phyloP scores from a whole-genome alignment of 2,888 invertebrate species.

The Eustalomyia histrio region DNA sequence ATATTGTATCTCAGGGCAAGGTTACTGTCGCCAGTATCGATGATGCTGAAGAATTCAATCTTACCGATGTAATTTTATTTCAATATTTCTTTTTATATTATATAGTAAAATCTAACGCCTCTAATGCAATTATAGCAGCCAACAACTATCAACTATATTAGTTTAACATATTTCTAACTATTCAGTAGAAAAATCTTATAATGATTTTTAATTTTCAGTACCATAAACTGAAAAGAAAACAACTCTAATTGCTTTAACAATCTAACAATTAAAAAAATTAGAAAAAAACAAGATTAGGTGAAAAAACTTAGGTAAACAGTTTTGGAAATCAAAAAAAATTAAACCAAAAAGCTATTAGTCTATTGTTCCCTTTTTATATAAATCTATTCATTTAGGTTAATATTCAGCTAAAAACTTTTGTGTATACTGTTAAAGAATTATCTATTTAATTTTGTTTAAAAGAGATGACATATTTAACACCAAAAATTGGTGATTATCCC shows the following conservation, averaged over 20 bases:
- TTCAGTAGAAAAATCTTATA: slow-evolving; percentile 21
- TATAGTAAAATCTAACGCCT: slow-evolving; percentile 54
- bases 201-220: slow-evolving; percentile 32
- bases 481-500: slow-evolving; percentile 92
- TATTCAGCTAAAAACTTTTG: not conserved
- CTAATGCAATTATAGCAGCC: slow-evolving; percentile 59
- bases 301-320: not conserved
- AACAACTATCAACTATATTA: slow-evolving; percentile 7
- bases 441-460: slow-evolving; percentile 71
- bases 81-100: slow-evolving; percentile 33
- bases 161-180: slow-evolving; percentile 20
- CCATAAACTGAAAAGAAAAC: slow-evolving; percentile 2
- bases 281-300: not conserved
- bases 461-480: slow-evolving; percentile 91
- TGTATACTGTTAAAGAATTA: not conserved
- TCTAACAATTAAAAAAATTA: not conserved
- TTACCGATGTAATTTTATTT: slow-evolving; percentile 87
- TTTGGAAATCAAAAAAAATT: too few species aligned
- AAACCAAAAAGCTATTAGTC: not conserved
- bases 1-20: slow-evolving; percentile 96
- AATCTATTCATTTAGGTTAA: slow-evolving; percentile 10
- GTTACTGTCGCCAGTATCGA: slow-evolving; percentile 94
- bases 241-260: slow-evolving; percentile 1
- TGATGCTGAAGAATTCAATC: slow-evolving; percentile 92
- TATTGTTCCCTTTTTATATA: slow-evolving; percentile 38